Percentiles rank a stretch among this genome's conserved stretches.
These are phyloP conservation scores for Brachionus asplanchnoidis DNA, from an alignment of 1,140 invertebrate genomes.

Conservation along the genomic window DNA sequence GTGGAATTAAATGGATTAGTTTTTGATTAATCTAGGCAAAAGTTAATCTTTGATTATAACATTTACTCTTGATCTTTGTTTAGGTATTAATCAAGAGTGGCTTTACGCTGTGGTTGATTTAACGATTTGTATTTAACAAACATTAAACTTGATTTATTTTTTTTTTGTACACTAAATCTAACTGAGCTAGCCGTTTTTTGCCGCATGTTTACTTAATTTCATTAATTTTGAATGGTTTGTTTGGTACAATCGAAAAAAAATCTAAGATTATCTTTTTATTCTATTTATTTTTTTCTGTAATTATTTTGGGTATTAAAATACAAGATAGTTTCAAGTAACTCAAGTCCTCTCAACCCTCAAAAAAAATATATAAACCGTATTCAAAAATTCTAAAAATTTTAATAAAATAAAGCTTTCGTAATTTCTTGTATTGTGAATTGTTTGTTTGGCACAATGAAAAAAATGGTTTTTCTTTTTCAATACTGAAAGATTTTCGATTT, in stretches of 20 bases:
- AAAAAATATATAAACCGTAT: no score
- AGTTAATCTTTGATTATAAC: conserved; percentile 3
- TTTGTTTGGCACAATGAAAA: no score
- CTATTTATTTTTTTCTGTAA: no score
- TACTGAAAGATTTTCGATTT: no score
- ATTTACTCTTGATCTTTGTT: conserved; percentile 2
- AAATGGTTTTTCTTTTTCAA: no score
- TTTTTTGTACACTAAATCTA: not conserved
- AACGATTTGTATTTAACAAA: not conserved
- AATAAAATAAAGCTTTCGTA: no score
- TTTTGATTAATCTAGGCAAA: not conserved
- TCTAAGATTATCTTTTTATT: no score
- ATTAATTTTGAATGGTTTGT: not conserved
- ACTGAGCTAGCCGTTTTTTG: not conserved
- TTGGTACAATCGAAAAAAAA: not conserved
- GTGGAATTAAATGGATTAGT: not conserved
- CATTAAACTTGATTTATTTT: not conserved
- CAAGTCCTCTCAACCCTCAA: no score
- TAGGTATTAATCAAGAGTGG: not conserved
- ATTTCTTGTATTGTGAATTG: no score
- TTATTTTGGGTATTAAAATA: no score
- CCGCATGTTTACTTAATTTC: not conserved
- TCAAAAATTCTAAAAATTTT: no score
- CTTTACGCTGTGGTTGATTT: not conserved
- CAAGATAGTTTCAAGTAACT: no score